phyloP scores from a whole-genome alignment of 2,797 vertebrate species.

The Acrossocheilus fasciatus region DNA sequence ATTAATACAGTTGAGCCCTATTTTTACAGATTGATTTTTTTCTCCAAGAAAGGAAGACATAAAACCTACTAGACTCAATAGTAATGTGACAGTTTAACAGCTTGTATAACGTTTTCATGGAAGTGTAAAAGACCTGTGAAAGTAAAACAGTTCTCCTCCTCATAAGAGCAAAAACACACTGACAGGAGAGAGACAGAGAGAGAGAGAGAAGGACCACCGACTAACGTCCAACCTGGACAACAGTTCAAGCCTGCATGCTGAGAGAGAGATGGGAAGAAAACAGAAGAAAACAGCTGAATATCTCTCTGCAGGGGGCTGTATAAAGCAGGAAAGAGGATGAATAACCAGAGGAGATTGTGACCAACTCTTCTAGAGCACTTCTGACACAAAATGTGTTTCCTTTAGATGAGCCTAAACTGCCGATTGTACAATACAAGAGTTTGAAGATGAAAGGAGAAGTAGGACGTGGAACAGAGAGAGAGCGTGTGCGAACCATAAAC shows the following conservation, averaged over 20 bases:
- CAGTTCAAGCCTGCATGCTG: slow-evolving; percentile 9
- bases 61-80: not conserved
- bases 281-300: slow-evolving; percentile 8
- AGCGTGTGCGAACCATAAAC: slow-evolving; percentile 16
- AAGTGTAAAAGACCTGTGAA: slow-evolving; percentile 7
- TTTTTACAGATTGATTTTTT: not conserved
- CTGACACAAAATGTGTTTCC: slow-evolving; percentile 33
- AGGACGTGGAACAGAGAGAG: not conserved
- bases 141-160: slow-evolving; percentile 25
- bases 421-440: slow-evolving; percentile 6
- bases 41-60: not conserved
- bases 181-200: not conserved
- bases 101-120: not conserved
- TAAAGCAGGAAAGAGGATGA: slow-evolving; percentile 18
- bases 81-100: slow-evolving; percentile 18
- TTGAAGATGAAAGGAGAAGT: not conserved
- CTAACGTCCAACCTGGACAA: not conserved
- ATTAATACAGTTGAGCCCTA: not conserved
- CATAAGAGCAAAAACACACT: slow-evolving; percentile 2
- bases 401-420: not conserved
- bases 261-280: slow-evolving; percentile 15
- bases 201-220: not conserved
- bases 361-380: not conserved
- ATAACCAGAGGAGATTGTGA: slow-evolving; percentile 10
- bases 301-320: slow-evolving; percentile 23